Conservation (phyloP, 2,113 vertebrate species). For the Trichechus manatus region DNA sequence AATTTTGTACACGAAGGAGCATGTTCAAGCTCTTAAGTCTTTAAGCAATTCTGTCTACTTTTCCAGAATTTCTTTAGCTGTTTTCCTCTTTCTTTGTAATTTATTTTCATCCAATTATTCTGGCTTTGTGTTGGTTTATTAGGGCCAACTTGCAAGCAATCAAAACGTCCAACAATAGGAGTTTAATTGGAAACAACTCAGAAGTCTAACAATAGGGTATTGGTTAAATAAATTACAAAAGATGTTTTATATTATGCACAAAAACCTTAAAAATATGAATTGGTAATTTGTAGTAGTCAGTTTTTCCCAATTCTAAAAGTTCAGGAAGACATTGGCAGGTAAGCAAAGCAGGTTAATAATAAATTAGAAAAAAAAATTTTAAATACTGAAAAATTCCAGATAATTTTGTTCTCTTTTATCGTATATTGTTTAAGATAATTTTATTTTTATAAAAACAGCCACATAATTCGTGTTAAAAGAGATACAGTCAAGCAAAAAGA, state of each 20-base stretch:
- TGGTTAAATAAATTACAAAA: neutral
- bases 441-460: neutral
- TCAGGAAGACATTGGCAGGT: neutral
- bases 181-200: constrained; percentile 15
- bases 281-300: neutral
- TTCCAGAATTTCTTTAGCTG: neutral
- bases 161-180: constrained; percentile 1
- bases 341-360: neutral
- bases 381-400: neutral
- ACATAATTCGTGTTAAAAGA: neutral
- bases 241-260: neutral
- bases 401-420: neutral
- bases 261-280: neutral
- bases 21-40: neutral
- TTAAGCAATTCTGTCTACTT: neutral
- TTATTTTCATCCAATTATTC: constrained; percentile 40
- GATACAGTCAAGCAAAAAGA: neutral
- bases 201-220: neutral
- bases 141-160: neutral
- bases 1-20: neutral
- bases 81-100: neutral
- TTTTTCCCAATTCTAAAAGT: neutral
- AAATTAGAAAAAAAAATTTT: neutral
- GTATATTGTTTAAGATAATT: neutral
- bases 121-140: neutral